Percentiles rank a stretch among this genome's conserved stretches.
phyloP scores from a whole-genome alignment of 2,888 invertebrate species.

The Orchesellides sinensis region DNA sequence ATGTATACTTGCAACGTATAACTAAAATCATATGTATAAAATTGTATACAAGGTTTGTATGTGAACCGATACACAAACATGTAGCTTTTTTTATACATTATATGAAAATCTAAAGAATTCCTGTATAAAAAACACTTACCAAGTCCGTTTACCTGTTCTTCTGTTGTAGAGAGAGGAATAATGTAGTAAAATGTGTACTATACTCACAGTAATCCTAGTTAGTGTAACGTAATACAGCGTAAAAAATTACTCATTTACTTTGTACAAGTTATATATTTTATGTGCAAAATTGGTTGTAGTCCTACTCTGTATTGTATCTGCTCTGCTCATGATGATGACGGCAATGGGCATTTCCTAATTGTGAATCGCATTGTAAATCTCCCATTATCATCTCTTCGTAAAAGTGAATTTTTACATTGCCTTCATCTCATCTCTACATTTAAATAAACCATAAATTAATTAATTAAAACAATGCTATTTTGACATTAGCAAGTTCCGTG shows the following conservation, averaged over 20 bases:
- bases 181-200: constrained; percentile 19
- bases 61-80: neutral
- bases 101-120: neutral
- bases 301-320: neutral
- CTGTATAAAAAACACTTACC: constrained; percentile 4
- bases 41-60: too few species aligned
- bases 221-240: too few species aligned
- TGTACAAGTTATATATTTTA: neutral
- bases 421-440: constrained; percentile 17
- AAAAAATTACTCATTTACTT: neutral
- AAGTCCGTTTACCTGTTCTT: constrained; percentile 59
- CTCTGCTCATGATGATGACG: constrained; percentile 28
- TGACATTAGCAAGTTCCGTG: neutral
- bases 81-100: neutral
- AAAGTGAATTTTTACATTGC: constrained; percentile 12
- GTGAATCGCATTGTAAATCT: neutral
- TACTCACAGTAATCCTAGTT: neutral
- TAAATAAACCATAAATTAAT: neutral
- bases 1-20: neutral
- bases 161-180: constrained; percentile 3
- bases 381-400: too few species aligned
- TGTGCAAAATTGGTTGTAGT: too few species aligned
- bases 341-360: constrained; percentile 57
- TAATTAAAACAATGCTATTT: neutral
- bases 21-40: constrained; percentile 6